phyloP scores from a whole-genome alignment of 2,113 vertebrate genomes.

The Burhinus oedicnemus region DNA sequence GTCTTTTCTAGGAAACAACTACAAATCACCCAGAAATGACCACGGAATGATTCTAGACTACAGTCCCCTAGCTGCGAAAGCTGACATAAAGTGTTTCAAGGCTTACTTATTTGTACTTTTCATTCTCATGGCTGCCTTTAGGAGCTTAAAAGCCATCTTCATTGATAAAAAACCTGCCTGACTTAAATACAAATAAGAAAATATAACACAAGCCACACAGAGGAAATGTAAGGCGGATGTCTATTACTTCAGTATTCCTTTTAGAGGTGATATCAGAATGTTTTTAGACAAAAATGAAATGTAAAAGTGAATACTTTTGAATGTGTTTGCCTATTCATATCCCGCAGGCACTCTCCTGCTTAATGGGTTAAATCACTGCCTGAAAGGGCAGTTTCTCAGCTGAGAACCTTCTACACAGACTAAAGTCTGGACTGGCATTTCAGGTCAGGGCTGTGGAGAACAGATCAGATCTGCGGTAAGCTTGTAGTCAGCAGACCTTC shows the following conservation, averaged over 20 bases:
- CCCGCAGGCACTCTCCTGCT: not conserved
- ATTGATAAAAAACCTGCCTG: not conserved
- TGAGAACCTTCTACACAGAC: not conserved
- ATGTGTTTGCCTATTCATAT: not conserved
- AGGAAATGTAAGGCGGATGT: not conserved
- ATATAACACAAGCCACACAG: not conserved
- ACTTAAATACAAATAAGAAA: not conserved
- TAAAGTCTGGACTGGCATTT: not conserved
- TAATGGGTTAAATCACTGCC: not conserved
- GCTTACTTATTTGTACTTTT: not conserved
- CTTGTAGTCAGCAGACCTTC: not conserved
- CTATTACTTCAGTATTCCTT: not conserved
- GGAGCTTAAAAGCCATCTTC: not conserved
- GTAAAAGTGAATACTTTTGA: not conserved
- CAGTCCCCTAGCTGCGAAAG: not conserved
- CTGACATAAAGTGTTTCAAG: not conserved
- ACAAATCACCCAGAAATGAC: not conserved
- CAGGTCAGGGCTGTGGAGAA: not conserved
- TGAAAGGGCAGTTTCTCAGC: not conserved
- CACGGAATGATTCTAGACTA: not conserved
- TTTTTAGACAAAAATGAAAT: not conserved
- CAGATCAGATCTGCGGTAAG: not conserved
- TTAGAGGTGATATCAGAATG: not conserved
- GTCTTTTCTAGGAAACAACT: not conserved
- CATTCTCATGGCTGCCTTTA: not conserved